Base-by-base conservation (phyloP, 1,140 invertebrate species). In the Episyrphus balteatus region DNA sequence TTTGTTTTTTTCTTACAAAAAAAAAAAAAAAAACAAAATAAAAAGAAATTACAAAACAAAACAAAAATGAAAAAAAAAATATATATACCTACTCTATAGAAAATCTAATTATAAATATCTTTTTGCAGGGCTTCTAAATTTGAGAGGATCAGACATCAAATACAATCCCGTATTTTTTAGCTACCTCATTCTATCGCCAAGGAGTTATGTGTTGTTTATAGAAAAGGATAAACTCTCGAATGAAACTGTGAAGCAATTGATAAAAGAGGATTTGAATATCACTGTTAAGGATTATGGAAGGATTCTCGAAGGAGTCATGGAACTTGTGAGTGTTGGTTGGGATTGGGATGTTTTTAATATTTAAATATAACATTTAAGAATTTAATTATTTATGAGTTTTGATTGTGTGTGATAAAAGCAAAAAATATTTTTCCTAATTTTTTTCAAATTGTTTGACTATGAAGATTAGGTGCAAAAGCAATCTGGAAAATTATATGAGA, bases 111-210 rank as follows among this genome's bases (percentile, higher is more conserved):
- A 26, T 26, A 26, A 26, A 26, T 26, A 26, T 8, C 8, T 26
- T 26, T 26, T 33, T 49, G 10, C 17, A 49, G 47, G 47, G 47
- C 33, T 49, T 14, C 30, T 49, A 30, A 49, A 98, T 70, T 70
- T 95, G n/a, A 75, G 94, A 45, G 93, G 94, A 13, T 82, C 81
- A 2, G 94, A 98, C 69, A 95, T 98, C 56, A 71, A 78, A 13
- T 96, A 82, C 71, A 96, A 95, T 73, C 93, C 94, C 1, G 85
- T 97, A 1, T 97, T 97, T 66, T 95, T 93, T 66, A 77, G 89
- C 0, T 95, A 92, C 68, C 73, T 85, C 1, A 74, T 92, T 41
- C 62, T 98, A 1, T 80, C 78, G 8, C 42, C 65, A 11, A 69
- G 79, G 13, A 55, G 71, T 26, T 68, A 86, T 10, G 73, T 79